Evolutionary conservation across 1,140 invertebrate genomes (phyloP).

Genomic region (Eriocheir sinensis): DNA sequence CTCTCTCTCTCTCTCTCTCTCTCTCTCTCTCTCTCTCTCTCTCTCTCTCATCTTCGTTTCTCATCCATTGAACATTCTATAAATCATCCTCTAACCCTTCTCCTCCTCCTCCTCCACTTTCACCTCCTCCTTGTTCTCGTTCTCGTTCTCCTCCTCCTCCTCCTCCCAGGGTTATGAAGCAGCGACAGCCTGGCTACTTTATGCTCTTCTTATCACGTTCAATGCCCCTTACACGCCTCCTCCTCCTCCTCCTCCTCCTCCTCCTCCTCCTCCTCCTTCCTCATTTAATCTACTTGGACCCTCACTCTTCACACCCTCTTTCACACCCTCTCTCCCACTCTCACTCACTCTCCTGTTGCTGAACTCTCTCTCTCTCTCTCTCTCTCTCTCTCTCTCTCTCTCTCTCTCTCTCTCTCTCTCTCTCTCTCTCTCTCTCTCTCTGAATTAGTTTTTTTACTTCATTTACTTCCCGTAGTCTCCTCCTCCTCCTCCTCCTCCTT

Average conservation of each 20-base stretch:
- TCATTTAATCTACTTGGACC: constrained; percentile 30
- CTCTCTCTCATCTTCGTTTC: neutral
- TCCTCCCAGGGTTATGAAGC: neutral
- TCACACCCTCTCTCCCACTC: neutral
- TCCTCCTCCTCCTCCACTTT: neutral
- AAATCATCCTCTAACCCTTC: neutral
- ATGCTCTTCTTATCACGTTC: constrained; percentile 4
- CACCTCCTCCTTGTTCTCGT: neutral
- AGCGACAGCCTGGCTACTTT: neutral
- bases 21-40: neutral
- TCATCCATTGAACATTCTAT: neutral
- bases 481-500: neutral
- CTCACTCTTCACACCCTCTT: neutral
- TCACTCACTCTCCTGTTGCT: neutral
- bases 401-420: neutral
- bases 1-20: constrained; percentile 33
- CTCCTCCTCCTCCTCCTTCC: neutral
- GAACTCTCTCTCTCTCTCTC: neutral
- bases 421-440: neutral
- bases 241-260: neutral
- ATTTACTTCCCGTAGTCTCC: neutral
- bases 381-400: constrained; percentile 21
- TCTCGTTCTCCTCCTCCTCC: neutral
- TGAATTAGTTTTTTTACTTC: neutral
- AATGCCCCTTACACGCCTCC: neutral